Evolutionary conservation across 2,113 vertebrate species (phyloP), one percentile per base, ranked within the genome.

Genomic region (Argyrosomus japonicus): DNA sequence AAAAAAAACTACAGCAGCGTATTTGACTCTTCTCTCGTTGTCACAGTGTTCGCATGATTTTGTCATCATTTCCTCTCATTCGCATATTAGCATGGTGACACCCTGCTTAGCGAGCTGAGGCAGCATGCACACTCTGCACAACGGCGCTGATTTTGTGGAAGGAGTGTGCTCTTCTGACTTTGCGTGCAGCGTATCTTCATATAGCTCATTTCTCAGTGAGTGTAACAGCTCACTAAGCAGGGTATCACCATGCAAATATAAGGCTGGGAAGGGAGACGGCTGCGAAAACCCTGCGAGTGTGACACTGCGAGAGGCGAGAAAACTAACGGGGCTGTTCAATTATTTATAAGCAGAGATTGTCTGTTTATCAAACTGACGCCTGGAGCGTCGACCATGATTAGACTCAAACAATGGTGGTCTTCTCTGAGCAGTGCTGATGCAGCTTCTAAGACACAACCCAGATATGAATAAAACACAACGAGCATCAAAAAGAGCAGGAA

Each of bases 271-370:
- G 68, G 40, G 71, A 68, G 71, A 81, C 50, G 60, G 60, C 65
- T 51, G 82, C 27, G 64, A 82, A 64, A 88, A 36, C 62, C 70
- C 68, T 63, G 77, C 60, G 17, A 90, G 81, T 86, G 86, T 86
- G 85, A 92, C 85, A 68, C 86, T 25, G 85, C 36, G 86, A 81
- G 83, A 81, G 32, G 85, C 21, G 71, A 74, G 75, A 85, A 82
- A 82, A 89, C 74, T 82, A 88, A 90, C 77, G 80, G n/a, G 63
- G 29, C 81, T 81, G 74, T 87, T 94, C 86, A 87, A 91, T 93
- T 89, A 92, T 94, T 93, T 91, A 94, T 91, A 77, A 90, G 87
- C 77, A 77, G 87, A 91, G 89, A 94, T 86, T 91, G 91, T 92
- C 89, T 90, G 93, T 93, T 93, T 94, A 91, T 92, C 91, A 94